Conservation (phyloP, 2,113 vertebrate species). For the Labeo rohita region DNA sequence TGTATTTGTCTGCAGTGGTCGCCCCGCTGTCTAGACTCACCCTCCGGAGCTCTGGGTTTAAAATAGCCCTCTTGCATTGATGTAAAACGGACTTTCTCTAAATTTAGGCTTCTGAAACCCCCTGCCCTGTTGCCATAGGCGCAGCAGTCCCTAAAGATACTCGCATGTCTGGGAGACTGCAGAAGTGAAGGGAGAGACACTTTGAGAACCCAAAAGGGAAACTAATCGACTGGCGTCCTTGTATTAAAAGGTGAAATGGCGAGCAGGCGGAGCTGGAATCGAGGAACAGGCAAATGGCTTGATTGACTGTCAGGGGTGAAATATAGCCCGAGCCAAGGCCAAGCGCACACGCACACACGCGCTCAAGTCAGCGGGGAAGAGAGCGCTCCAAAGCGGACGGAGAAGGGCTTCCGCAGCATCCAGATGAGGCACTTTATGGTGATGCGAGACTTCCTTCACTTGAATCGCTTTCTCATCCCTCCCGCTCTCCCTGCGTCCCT, state of each 20-base stretch:
- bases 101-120: constrained; percentile 6
- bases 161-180: constrained; percentile 43
- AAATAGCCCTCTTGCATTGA: constrained; percentile 20
- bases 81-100: constrained; percentile 16
- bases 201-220: constrained; percentile 52
- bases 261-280: constrained; percentile 49
- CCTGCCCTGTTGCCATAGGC: constrained; percentile 5
- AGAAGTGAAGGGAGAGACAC: background rate
- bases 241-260: constrained; percentile 50
- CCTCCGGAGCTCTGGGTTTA: background rate
- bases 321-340: constrained; percentile 73
- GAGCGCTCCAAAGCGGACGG: constrained; percentile 35
- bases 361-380: constrained; percentile 55
- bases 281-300: constrained; percentile 63
- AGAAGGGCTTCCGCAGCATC: constrained; percentile 63
- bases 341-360: constrained; percentile 57
- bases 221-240: constrained; percentile 61
- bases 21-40: constrained; percentile 42
- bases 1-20: constrained; percentile 35
- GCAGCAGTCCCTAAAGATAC: constrained; percentile 20
- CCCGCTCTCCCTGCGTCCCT: constrained; percentile 30
- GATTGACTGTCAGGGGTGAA: constrained; percentile 68
- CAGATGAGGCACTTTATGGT: constrained; percentile 71
- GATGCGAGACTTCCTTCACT: constrained; percentile 66
- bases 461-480: constrained; percentile 68